A percentile compares a stretch with the other conserved stretches of the same genome.
Conservation (phyloP, 1,140 invertebrate genomes). For the Drosophila pruinosa region DNA sequence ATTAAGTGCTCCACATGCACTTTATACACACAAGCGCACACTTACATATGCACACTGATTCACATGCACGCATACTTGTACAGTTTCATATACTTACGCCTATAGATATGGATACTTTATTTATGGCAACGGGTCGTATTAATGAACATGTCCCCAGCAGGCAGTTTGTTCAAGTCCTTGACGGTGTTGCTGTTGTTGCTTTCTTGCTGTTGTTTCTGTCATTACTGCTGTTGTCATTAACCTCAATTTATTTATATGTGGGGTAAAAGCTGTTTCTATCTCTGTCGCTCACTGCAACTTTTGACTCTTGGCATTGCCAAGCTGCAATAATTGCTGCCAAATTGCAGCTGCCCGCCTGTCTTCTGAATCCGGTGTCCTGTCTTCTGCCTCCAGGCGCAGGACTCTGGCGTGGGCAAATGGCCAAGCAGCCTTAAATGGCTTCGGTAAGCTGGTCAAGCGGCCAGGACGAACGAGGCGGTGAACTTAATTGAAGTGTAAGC, state of each 20-base stretch:
- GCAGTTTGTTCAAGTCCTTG: slow-evolving; percentile 25
- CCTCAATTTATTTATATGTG: slow-evolving; percentile 74
- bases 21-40: slow-evolving; percentile 17
- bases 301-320: slow-evolving; percentile 66
- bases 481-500: slow-evolving; percentile 80
- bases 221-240: slow-evolving; percentile 43
- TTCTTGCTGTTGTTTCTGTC: not conserved
- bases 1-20: slow-evolving; percentile 61
- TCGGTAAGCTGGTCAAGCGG: slow-evolving; percentile 10
- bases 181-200: slow-evolving; percentile 7
- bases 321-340: slow-evolving; percentile 79
- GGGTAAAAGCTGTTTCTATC: slow-evolving; percentile 28
- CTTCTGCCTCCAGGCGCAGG: slow-evolving; percentile 8
- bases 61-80: not conserved
- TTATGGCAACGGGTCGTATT: slow-evolving; percentile 39
- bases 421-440: slow-evolving; percentile 36
- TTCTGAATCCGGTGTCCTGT: not conserved
- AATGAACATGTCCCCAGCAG: slow-evolving; percentile 36
- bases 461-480: slow-evolving; percentile 5
- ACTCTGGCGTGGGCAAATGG: slow-evolving; percentile 45
- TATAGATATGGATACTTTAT: slow-evolving; percentile 52
- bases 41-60: not conserved
- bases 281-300: slow-evolving; percentile 25
- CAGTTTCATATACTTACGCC: slow-evolving; percentile 17
- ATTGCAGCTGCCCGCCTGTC: slow-evolving; percentile 45